Conservation (phyloP, 2,888 invertebrate genomes). For the Rhyacophila evoluta region DNA sequence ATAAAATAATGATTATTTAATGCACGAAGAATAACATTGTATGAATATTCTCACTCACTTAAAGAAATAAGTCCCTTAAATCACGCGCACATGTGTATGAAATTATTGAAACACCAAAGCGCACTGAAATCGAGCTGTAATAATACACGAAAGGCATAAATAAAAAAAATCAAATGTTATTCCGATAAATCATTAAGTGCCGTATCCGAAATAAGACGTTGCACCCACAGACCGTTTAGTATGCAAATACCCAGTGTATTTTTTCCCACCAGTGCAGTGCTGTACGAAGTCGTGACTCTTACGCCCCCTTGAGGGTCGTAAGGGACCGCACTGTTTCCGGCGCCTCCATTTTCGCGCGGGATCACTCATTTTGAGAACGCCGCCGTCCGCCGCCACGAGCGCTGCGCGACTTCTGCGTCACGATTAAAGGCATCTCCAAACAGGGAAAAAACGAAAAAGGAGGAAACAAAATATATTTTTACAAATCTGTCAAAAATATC, state of each 20-base stretch:
- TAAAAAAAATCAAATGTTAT: constrained; percentile 1
- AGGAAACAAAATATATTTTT: too few relatives aligned
- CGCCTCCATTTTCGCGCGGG: constrained; percentile 9
- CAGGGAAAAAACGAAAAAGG: neutral
- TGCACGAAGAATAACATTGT: too few relatives aligned
- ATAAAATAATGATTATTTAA: too few relatives aligned
- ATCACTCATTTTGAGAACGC: neutral
- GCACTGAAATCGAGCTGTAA: neutral
- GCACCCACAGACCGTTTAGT: constrained; percentile 22
- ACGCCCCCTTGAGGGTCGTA: neutral
- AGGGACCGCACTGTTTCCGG: constrained; percentile 1
- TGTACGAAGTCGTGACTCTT: neutral
- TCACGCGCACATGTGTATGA: neutral
- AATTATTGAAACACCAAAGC: neutral
- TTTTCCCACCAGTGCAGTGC: constrained; percentile 1
- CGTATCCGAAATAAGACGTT: neutral
- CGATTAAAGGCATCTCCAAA: neutral
- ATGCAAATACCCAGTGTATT: neutral
- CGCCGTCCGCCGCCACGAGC: neutral
- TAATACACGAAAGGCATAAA: neutral
- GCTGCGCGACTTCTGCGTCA: neutral
- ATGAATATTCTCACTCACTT: neutral
- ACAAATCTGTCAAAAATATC: too few relatives aligned
- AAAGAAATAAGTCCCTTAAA: neutral
- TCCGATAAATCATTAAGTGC: constrained; percentile 1